Base-by-base conservation (phyloP, 1,140 invertebrate genomes). In the Mesaphorura yosii region DNA sequence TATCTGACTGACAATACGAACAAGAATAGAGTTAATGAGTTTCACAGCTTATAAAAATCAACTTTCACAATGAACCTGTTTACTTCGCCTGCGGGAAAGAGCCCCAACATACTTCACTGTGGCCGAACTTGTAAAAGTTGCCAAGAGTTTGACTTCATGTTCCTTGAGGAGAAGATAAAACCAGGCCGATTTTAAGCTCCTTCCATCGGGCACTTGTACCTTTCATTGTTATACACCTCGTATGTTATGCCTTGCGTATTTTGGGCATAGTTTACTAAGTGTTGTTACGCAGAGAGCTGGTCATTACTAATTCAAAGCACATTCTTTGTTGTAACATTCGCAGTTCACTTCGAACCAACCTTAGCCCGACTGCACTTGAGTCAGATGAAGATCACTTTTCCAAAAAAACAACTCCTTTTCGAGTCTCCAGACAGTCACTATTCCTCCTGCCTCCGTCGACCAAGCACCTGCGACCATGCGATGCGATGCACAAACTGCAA, bases 231-330 rank as follows among this genome's bases (percentile, higher is more conserved):
- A 22, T 19, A 26, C 12, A 10, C 7, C 23, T 15, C 12, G n/a
- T 34, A 25, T 48, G 20, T 10, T 34, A 29, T 12, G 37, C 25
- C 10, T 27, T 27, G n/a, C 29, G 25, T 15, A 46, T 7, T 46
- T 17, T 42, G 40, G 7, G 17, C n/a, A n/a, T n/a, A n/a, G n/a
- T n/a, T 6, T 42, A 42, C 6, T 22, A 19, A 10, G 6, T 19
- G 6, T 19, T 42, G 23, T 42, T 42, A 42, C 40, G 6, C 40
- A 42, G 40, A 6, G 17, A 37, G 12, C 34, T 37, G 10, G 48
- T 25, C 45, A 55, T 55, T 55, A 55, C 53, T 55, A 55, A 55
- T 55, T 55, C 53, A 55, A 48, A 38, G 39, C 53, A 55, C 53
- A 55, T 50, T 46, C 39, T 49, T 55, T 55, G 52, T 48, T 49